Evolutionary conservation across 2,113 vertebrate genomes (phyloP).

Genomic region (Sterrhoptilus dennistouni): DNA sequence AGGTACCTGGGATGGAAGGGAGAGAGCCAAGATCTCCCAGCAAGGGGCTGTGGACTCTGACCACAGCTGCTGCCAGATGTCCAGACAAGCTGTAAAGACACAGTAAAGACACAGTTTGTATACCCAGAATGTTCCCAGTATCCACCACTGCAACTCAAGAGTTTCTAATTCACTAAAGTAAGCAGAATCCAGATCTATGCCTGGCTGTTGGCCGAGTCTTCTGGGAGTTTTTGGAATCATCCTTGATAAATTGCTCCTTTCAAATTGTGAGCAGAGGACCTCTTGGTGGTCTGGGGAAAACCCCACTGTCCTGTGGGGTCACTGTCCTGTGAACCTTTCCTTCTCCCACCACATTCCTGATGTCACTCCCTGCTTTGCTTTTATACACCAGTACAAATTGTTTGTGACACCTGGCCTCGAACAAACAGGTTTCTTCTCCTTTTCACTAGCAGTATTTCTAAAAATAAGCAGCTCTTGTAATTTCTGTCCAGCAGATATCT

Average conservation of each 20-base stretch:
- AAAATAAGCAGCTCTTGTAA: background rate
- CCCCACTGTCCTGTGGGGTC: too few relatives aligned
- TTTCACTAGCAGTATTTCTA: background rate
- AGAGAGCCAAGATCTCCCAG: background rate
- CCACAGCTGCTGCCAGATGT: background rate
- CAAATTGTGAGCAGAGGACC: rapidly evolving
- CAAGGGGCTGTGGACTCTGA: background rate
- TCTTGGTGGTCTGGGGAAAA: background rate
- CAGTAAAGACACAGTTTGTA: background rate
- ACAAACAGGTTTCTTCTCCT: background rate
- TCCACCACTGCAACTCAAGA: background rate
- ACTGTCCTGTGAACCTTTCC: background rate
- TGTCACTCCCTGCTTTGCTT: background rate
- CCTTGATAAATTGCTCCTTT: background rate
- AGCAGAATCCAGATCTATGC: background rate
- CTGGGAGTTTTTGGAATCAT: background rate
- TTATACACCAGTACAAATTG: background rate
- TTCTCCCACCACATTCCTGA: background rate
- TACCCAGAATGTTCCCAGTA: background rate
- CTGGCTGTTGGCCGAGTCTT: background rate
- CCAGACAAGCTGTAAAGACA: background rate
- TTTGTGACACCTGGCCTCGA: background rate
- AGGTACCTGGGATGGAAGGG: background rate
- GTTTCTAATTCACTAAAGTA: background rate
- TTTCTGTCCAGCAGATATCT: background rate